Evolutionary conservation across 2,888 invertebrate species (phyloP).

Genomic region (Lasioglossum leucozonium): DNA sequence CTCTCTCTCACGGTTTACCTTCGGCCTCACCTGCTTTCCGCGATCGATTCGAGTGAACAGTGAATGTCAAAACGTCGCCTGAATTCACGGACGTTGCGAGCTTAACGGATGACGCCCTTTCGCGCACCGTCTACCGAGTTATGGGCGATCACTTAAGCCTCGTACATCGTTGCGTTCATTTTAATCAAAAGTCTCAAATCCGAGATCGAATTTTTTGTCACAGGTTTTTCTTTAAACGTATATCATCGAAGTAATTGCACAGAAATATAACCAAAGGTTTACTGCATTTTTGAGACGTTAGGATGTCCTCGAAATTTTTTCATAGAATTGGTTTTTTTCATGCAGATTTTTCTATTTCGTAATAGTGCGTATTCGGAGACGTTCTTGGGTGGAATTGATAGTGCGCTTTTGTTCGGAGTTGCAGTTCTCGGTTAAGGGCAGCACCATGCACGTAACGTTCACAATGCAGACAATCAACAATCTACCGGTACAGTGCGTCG

Average conservation of each 20-base stretch:
- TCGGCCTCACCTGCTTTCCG: neutral
- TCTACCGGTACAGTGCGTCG: neutral
- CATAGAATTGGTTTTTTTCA: neutral
- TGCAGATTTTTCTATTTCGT: neutral
- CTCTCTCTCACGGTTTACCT: neutral
- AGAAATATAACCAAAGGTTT: no score
- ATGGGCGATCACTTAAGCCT: neutral
- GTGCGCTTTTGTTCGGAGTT: neutral
- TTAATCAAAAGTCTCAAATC: neutral
- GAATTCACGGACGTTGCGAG: slow-evolving; percentile 11
- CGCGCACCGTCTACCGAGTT: neutral
- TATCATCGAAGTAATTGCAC: no score
- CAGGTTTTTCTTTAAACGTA: no score
- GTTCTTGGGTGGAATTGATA: neutral
- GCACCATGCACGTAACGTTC: neutral
- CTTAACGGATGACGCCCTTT: slow-evolving; percentile 6
- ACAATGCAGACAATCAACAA: slow-evolving; percentile 9
- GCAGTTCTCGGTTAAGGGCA: neutral
- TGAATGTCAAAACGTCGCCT: slow-evolving; percentile 19
- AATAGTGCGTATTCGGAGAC: neutral
- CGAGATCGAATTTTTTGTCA: neutral
- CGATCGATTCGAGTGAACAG: slow-evolving; percentile 39
- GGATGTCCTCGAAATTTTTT: neutral
- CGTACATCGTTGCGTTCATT: no score
- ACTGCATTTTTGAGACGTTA: no score